Evolutionary conservation across 2,797 vertebrate species (phyloP).

Genomic region (Argya squamiceps): DNA sequence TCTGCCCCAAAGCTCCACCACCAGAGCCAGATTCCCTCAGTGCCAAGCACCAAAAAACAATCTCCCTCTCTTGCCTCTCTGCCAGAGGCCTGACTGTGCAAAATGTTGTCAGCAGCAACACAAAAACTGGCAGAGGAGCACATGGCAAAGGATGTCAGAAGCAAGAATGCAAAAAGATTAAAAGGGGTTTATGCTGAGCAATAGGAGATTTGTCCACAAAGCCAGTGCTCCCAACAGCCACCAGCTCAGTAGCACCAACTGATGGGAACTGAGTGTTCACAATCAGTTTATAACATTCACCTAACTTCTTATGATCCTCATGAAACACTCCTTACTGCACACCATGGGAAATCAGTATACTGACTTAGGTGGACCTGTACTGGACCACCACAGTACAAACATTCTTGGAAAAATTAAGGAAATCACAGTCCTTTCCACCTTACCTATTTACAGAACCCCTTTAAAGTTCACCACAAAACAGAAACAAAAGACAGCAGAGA

Average conservation of each 20-base stretch:
- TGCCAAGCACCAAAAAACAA: accelerated
- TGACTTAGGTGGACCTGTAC: neutral
- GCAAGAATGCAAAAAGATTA: neutral
- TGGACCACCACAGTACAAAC: neutral
- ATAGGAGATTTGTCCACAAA: neutral
- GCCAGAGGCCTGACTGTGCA: neutral
- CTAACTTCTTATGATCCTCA: neutral
- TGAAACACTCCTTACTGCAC: neutral
- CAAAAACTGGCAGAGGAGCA: neutral
- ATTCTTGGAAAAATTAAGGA: neutral
- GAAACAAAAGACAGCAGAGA: neutral
- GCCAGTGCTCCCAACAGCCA: neutral
- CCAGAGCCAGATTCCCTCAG: neutral
- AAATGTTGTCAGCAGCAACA: neutral
- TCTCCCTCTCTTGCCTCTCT: neutral
- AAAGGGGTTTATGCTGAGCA: accelerated
- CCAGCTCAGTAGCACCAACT: neutral
- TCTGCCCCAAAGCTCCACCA: neutral
- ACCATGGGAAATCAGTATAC: neutral
- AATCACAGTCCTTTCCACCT: neutral
- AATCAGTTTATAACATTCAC: neutral
- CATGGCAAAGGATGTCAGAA: neutral
- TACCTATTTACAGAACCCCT: neutral
- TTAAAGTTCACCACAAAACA: neutral
- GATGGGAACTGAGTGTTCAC: neutral